Conservation (phyloP, 2,797 vertebrate species). For the Pseudopleuronectes americanus region DNA sequence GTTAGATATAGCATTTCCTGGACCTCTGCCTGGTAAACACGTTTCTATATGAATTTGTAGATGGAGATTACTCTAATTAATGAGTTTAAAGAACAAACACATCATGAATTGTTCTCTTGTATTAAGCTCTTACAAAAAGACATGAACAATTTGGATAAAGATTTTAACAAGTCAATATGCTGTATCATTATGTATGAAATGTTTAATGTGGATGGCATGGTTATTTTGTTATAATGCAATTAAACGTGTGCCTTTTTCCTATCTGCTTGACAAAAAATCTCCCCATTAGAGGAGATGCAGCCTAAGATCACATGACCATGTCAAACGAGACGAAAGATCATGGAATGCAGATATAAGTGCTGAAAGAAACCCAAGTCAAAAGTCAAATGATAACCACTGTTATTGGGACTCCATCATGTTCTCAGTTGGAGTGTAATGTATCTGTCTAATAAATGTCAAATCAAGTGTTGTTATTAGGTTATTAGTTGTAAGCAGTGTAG, state of each 20-base stretch:
- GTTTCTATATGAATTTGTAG: too few species aligned
- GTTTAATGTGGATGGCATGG: too few species aligned
- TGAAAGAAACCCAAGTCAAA: not conserved
- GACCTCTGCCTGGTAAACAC: too few species aligned
- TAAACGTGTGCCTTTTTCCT: not conserved
- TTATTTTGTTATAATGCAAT: not conserved
- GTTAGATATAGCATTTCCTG: too few species aligned
- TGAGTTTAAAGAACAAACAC: too few species aligned
- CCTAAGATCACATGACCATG: not conserved
- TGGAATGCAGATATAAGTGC: too few species aligned
- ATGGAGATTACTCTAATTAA: too few species aligned
- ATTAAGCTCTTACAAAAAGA: too few species aligned
- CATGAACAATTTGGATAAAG: too few species aligned
- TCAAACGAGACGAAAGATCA: not conserved
- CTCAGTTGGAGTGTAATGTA: not conserved
- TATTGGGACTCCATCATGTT: conserved; percentile 3
- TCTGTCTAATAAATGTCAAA: conserved; percentile 62
- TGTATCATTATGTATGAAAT: not conserved
- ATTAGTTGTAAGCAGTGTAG: conserved; percentile 53
- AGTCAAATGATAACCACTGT: conserved; percentile 9
- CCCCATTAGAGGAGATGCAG: too few species aligned
- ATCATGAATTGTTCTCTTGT: too few species aligned
- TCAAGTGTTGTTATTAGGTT: conserved; percentile 64
- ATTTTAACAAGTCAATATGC: not conserved
- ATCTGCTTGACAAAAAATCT: not conserved